Percentiles rank a stretch among this genome's conserved stretches.
Conservation (phyloP, 2,113 vertebrate species). For the Oncorhynchus tshawytscha region DNA sequence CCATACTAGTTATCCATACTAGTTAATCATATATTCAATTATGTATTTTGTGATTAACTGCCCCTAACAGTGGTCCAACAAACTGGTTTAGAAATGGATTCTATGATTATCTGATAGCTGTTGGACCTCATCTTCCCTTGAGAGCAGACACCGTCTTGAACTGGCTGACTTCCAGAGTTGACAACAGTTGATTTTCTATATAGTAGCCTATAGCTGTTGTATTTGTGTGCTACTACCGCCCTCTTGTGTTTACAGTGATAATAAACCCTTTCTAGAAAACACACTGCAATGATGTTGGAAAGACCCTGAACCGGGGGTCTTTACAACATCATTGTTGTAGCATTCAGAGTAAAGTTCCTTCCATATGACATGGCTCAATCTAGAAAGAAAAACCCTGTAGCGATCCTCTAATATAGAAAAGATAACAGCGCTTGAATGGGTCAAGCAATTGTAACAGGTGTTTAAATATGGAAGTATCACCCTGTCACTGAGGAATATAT, state of each 20-base stretch:
- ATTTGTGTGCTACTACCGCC: constrained; percentile 59
- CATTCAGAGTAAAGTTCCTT: not conserved
- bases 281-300: too few species aligned
- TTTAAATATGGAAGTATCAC: too few species aligned
- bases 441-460: too few species aligned
- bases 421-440: too few species aligned
- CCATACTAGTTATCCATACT: too few species aligned
- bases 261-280: not conserved
- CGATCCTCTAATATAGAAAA: too few species aligned
- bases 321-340: not conserved
- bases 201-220: not conserved
- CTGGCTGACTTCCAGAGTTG: constrained; percentile 15
- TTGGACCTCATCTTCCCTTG: constrained; percentile 24
- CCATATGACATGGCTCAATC: too few species aligned
- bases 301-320: not conserved
- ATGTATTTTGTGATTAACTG: not conserved
- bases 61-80: not conserved
- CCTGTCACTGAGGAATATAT: too few species aligned
- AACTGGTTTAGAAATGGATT: not conserved
- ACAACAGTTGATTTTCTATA: not conserved
- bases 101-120: not conserved
- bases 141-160: constrained; percentile 1
- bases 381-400: too few species aligned
- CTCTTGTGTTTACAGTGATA: constrained; percentile 50
- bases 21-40: not conserved